Percentiles rank a stretch among this genome's conserved stretches.
These are phyloP conservation scores for Macrosiphum euphorbiae DNA, from an alignment of 2,888 invertebrate genomes.

Conservation along the genomic window DNA sequence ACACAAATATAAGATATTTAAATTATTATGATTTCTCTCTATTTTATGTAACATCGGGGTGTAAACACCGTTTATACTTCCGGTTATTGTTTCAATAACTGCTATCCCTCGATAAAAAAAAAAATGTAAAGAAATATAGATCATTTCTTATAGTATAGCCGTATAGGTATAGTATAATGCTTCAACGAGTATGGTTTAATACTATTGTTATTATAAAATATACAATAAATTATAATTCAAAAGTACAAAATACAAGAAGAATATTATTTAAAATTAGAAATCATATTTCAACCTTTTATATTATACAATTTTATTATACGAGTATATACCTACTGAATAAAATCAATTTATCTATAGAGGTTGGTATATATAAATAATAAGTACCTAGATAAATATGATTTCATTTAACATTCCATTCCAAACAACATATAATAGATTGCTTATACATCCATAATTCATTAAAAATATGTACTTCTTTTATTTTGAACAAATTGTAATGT, in stretches of 20 bases:
- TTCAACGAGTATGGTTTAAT: neutral
- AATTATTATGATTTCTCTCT: constrained; percentile 58
- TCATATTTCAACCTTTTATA: neutral
- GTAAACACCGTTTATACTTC: constrained; percentile 32
- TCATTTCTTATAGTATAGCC: neutral
- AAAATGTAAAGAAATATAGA: neutral
- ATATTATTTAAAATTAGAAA: neutral
- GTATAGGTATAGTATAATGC: neutral
- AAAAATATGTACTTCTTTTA: neutral
- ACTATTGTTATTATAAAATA: neutral
- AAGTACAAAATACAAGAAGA: neutral
- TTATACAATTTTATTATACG: neutral
- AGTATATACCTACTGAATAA: constrained; percentile 17
- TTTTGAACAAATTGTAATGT: neutral
- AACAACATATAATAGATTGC: neutral
- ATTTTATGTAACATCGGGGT: constrained; percentile 38
- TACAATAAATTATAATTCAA: neutral
- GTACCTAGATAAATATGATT: neutral
- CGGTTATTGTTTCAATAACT: constrained; percentile 56
- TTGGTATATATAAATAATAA: neutral
- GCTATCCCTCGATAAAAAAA: constrained; percentile 16
- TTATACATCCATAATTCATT: neutral
- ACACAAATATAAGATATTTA: constrained; percentile 32
- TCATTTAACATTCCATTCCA: neutral
- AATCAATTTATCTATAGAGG: neutral